Evolutionary conservation across 2,888 invertebrate genomes (phyloP).

Genomic region (Cantharis rustica): DNA sequence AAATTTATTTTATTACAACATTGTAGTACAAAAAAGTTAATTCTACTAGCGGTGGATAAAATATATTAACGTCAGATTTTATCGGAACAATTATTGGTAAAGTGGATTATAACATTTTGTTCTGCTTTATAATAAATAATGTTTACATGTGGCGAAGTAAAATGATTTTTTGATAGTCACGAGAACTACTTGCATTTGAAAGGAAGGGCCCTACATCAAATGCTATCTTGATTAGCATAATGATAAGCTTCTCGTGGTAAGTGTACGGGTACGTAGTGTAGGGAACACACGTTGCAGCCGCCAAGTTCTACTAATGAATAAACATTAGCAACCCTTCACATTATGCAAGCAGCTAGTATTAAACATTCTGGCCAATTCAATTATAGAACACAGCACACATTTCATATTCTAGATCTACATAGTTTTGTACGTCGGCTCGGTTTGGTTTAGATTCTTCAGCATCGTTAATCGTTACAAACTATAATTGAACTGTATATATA

Average conservation of each 20-base stretch:
- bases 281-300: slow-evolving; percentile 32
- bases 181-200: slow-evolving; percentile 8
- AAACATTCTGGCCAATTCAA: slow-evolving; percentile 56
- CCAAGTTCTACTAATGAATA: slow-evolving; percentile 48
- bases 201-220: slow-evolving; percentile 28
- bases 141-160: neutral
- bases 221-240: slow-evolving; percentile 36
- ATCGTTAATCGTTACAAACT: slow-evolving; percentile 25
- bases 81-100: neutral
- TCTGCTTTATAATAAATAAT: neutral
- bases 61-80: neutral
- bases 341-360: slow-evolving; percentile 55
- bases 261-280: slow-evolving; percentile 30
- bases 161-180: neutral
- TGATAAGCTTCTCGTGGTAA: slow-evolving; percentile 33
- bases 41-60: neutral
- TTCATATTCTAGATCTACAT: slow-evolving; percentile 50
- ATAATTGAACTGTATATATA: slow-evolving; percentile 13
- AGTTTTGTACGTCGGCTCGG: slow-evolving; percentile 39
- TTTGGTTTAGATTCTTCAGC: slow-evolving; percentile 29
- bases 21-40: neutral
- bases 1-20: neutral
- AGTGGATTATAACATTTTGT: neutral
- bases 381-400: slow-evolving; percentile 54
- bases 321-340: slow-evolving; percentile 55